Evolutionary conservation across 2,797 vertebrate genomes (phyloP).

Genomic region (Myioborus miniatus): DNA sequence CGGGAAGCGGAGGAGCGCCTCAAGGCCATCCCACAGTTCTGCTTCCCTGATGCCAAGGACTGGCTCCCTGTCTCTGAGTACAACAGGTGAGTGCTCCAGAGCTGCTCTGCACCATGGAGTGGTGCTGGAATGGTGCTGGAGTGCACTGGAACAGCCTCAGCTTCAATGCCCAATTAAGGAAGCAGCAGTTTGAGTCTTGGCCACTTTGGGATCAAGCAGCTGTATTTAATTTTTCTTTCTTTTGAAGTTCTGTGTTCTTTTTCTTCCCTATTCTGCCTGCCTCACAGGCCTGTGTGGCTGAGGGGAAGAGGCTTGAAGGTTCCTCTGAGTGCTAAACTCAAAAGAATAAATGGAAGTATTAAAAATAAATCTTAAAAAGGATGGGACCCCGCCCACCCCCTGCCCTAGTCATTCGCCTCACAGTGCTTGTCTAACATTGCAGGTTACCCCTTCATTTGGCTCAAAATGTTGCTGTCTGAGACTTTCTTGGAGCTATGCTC

Average conservation of each 20-base stretch:
- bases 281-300: neutral
- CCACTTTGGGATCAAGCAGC: neutral
- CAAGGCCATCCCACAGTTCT: conserved; percentile 98
- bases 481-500: neutral
- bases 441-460: neutral
- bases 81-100: conserved; percentile 80
- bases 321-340: neutral
- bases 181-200: conserved; percentile 24
- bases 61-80: conserved; percentile 95
- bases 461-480: neutral
- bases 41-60: conserved; percentile 97
- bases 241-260: neutral
- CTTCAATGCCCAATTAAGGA: conserved; percentile 23
- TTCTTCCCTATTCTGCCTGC: neutral
- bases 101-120: neutral
- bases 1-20: conserved; percentile 96
- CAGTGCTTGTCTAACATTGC: neutral
- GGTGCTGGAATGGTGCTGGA: neutral
- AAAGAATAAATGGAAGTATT: neutral
- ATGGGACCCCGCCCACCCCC: neutral
- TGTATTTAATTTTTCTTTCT: neutral
- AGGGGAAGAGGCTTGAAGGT: neutral
- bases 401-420: neutral
- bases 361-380: neutral
- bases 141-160: neutral